phyloP scores from a whole-genome alignment of 2,888 invertebrate genomes.

The Capitulum mitella region DNA sequence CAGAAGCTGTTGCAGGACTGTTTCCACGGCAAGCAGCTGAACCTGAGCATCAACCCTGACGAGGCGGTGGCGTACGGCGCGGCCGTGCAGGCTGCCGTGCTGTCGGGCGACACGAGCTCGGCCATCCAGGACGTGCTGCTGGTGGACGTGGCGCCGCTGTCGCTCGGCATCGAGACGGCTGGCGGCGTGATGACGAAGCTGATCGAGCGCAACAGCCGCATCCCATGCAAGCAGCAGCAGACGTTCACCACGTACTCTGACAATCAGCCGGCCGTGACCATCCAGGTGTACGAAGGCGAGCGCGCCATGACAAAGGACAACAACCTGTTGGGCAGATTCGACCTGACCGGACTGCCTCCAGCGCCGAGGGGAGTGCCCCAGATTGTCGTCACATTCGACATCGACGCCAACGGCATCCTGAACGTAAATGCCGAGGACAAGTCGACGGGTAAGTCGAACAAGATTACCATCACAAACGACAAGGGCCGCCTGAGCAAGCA shows the following conservation, averaged over 20 bases:
- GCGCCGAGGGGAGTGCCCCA: constrained; percentile 82
- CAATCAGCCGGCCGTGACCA: constrained; percentile 58
- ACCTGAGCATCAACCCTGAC: constrained; percentile 57
- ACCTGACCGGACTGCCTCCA: constrained; percentile 91
- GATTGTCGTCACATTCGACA: constrained; percentile 53
- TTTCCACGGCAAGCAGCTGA: constrained; percentile 54
- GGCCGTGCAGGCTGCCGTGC: constrained; percentile 53
- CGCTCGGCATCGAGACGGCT: constrained; percentile 61
- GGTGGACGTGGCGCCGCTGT: constrained; percentile 57
- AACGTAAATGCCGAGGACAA: constrained; percentile 91
- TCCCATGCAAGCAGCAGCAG: constrained; percentile 57
- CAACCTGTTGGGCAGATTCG: constrained; percentile 92
- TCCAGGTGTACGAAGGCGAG: constrained; percentile 82
- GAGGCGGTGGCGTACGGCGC: constrained; percentile 64
- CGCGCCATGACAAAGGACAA: constrained; percentile 93
- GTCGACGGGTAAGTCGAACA: constrained; percentile 83
- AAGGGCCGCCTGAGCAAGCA: constrained; percentile 56
- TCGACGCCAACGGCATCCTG: constrained; percentile 77
- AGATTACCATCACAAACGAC: constrained; percentile 56
- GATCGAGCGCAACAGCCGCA: constrained; percentile 59
- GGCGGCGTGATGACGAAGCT: constrained; percentile 63
- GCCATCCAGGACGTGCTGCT: constrained; percentile 57
- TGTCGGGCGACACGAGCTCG: constrained; percentile 49
- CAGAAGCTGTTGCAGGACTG: constrained; percentile 54
- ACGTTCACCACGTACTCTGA: constrained; percentile 58